These are phyloP conservation scores for rabbit (Oryctolagus cuniculus) DNA, from an alignment of 2,113 vertebrate genomes.

Conservation along the genomic window mOryCun1.1 NC_091445.1:14033501-14034000, in stretches of 20 bases:
- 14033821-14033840: constrained; percentile 11
- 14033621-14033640: background rate
- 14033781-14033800: background rate
- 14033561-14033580: background rate
- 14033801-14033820: background rate
- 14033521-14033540: background rate
- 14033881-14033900: background rate
- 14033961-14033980: background rate
- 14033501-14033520: background rate
- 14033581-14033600: background rate
- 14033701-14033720: background rate
- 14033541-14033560: background rate
- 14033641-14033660: background rate
- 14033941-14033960: background rate
- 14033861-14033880: background rate
- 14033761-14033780: background rate
- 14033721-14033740: background rate
- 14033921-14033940: background rate
- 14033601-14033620: background rate
- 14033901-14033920: background rate
- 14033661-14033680: background rate
- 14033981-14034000: background rate
- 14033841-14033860: too few species aligned
- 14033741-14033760: background rate
- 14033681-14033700: background rate